Conservation (phyloP, 2,888 invertebrate genomes). For the Acanthacorydalis orientalis region DNA sequence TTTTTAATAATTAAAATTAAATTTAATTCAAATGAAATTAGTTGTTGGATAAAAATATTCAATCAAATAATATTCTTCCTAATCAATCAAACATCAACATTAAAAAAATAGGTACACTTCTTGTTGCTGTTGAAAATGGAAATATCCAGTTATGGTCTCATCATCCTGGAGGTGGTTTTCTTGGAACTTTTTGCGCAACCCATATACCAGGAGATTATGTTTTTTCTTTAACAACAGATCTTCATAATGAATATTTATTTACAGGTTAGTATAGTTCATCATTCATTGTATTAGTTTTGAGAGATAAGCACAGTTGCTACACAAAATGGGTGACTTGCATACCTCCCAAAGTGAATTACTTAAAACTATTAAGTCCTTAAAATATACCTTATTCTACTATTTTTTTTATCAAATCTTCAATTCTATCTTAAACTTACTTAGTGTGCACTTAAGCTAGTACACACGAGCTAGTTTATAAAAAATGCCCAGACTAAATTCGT, state of each 20-base stretch:
- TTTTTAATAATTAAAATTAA: too few species aligned
- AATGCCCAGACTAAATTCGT: too few species aligned
- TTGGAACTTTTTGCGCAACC: slow-evolving; percentile 50
- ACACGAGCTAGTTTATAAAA: too few species aligned
- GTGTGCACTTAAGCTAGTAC: too few species aligned
- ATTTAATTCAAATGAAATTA: too few species aligned
- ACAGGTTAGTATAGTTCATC: slow-evolving; percentile 37
- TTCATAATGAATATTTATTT: slow-evolving; percentile 51
- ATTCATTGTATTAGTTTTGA: too few species aligned
- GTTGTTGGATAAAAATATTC: too few species aligned
- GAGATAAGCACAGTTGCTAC: not conserved
- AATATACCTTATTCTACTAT: too few species aligned
- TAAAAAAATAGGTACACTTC: slow-evolving; percentile 38
- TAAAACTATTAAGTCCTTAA: too few species aligned
- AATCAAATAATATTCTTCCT: too few species aligned
- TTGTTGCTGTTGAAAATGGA: slow-evolving; percentile 60
- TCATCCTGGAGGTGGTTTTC: slow-evolving; percentile 53
- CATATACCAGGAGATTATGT: slow-evolving; percentile 51
- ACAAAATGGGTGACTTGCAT: not conserved
- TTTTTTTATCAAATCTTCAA: too few species aligned
- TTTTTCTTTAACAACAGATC: slow-evolving; percentile 51
- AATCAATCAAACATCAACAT: not conserved
- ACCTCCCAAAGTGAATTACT: not conserved
- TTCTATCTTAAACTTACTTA: too few species aligned
- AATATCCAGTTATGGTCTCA: slow-evolving; percentile 68